phyloP scores from a whole-genome alignment of 2,797 vertebrate species.

The Epinephelus awoara region DNA sequence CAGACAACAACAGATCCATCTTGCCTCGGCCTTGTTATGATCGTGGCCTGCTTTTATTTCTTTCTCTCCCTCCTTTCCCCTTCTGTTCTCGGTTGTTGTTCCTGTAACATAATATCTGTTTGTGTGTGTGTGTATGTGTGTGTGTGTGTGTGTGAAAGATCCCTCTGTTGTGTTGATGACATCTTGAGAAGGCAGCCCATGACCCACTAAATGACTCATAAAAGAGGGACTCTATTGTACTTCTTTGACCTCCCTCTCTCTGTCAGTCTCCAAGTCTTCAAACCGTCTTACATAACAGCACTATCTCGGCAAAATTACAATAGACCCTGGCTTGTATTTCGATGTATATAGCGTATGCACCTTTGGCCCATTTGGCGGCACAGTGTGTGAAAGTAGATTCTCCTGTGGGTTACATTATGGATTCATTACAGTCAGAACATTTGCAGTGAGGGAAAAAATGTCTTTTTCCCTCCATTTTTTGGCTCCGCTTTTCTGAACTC shows the following conservation, averaged over 20 bases:
- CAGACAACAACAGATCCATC: constrained; percentile 82
- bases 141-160: constrained; percentile 55
- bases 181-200: constrained; percentile 64
- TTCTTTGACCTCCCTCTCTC: constrained; percentile 52
- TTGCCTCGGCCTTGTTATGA: constrained; percentile 72
- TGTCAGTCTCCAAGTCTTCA: constrained; percentile 31
- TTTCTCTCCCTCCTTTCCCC: constrained; percentile 37
- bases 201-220: constrained; percentile 68
- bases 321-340: constrained; percentile 36
- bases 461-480: neutral
- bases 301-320: constrained; percentile 44
- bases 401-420: constrained; percentile 44
- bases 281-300: constrained; percentile 48
- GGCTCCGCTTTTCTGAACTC: constrained; percentile 14
- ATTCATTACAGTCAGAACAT: constrained; percentile 45
- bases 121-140: constrained; percentile 52
- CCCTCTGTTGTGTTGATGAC: constrained; percentile 70
- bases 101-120: constrained; percentile 79
- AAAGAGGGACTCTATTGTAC: constrained; percentile 55
- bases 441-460: constrained; percentile 26
- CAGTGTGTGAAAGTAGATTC: constrained; percentile 46
- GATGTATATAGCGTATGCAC: constrained; percentile 41
- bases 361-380: constrained; percentile 30
- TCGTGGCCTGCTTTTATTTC: constrained; percentile 66
- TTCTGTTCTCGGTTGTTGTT: constrained; percentile 74